Evolutionary conservation across 2,113 vertebrate genomes (phyloP).

Genomic region (Halichoeres trimaculatus): DNA sequence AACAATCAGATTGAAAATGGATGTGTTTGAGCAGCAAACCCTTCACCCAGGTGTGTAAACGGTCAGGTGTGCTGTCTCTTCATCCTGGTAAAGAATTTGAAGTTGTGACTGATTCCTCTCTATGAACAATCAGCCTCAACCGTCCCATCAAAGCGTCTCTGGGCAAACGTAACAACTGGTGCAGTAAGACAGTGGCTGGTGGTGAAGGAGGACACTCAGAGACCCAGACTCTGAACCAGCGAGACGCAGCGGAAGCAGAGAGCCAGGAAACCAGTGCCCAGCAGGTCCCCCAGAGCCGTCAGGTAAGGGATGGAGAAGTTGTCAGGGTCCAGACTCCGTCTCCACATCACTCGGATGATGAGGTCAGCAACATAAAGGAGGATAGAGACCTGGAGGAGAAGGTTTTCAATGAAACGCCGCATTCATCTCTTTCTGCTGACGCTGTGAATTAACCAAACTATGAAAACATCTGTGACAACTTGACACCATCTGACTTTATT

Average conservation of each 20-base stretch:
- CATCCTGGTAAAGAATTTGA: slow-evolving; percentile 10
- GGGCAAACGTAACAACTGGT: slow-evolving; percentile 4
- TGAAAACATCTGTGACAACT: too few relatives aligned
- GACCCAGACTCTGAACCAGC: slow-evolving; percentile 59
- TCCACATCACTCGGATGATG: slow-evolving; percentile 91
- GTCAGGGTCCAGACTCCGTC: slow-evolving; percentile 91
- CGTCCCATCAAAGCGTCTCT: slow-evolving; percentile 52
- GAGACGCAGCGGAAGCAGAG: slow-evolving; percentile 87
- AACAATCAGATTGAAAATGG: not conserved
- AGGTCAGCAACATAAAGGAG: slow-evolving; percentile 93
- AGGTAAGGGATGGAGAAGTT: slow-evolving; percentile 98
- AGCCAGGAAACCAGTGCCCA: slow-evolving; percentile 93
- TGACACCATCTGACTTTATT: too few relatives aligned
- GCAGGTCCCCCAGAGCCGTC: slow-evolving; percentile 93
- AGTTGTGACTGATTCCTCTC: slow-evolving; percentile 3
- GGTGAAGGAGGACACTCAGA: slow-evolving; percentile 56
- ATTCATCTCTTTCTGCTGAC: too few relatives aligned
- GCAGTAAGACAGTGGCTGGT: slow-evolving; percentile 3
- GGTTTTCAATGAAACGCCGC: not conserved
- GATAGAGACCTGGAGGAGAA: slow-evolving; percentile 86
- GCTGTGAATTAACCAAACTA: too few relatives aligned
- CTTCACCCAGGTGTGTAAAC: not conserved
- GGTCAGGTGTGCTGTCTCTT: slow-evolving; percentile 9
- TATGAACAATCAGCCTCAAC: slow-evolving; percentile 22
- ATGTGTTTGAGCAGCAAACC: not conserved